Conservation (phyloP, 2,888 invertebrate genomes). For the Phortica magna region DNA sequence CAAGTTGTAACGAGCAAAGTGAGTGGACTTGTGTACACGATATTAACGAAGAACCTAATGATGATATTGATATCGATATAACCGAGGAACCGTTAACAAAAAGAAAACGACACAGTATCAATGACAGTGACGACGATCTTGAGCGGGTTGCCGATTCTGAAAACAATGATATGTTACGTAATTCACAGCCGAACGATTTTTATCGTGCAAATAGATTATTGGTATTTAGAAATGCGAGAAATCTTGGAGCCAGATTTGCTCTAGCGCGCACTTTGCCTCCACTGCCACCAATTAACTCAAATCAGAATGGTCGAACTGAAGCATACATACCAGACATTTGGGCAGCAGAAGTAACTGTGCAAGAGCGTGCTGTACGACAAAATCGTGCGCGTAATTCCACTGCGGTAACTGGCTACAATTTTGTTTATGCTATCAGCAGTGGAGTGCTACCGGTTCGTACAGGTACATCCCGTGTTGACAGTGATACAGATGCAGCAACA, state of each 20-base stretch:
- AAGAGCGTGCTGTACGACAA: slow-evolving; percentile 74
- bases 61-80: slow-evolving; percentile 72
- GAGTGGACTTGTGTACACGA: slow-evolving; percentile 98
- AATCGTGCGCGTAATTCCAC: slow-evolving; percentile 68
- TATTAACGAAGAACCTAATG: slow-evolving; percentile 84
- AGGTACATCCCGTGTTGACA: not conserved
- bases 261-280: not conserved
- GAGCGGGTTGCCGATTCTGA: not conserved
- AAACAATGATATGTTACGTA: slow-evolving; percentile 44
- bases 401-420: slow-evolving; percentile 75
- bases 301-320: slow-evolving; percentile 50
- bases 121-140: slow-evolving; percentile 12
- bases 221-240: not conserved
- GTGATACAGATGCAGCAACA: slow-evolving; percentile 43
- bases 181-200: slow-evolving; percentile 29
- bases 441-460: slow-evolving; percentile 70
- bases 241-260: not conserved
- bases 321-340: slow-evolving; percentile 77
- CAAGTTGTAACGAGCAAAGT: slow-evolving; percentile 89
- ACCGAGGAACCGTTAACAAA: slow-evolving; percentile 54
- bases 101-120: slow-evolving; percentile 35
- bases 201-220: slow-evolving; percentile 8
- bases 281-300: slow-evolving; percentile 12
- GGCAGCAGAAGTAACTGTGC: slow-evolving; percentile 77
- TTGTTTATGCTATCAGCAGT: slow-evolving; percentile 77